These are phyloP conservation scores for Oreochromis niloticus DNA, from an alignment of 2,113 vertebrate species.

Conservation along the genomic window DNA sequence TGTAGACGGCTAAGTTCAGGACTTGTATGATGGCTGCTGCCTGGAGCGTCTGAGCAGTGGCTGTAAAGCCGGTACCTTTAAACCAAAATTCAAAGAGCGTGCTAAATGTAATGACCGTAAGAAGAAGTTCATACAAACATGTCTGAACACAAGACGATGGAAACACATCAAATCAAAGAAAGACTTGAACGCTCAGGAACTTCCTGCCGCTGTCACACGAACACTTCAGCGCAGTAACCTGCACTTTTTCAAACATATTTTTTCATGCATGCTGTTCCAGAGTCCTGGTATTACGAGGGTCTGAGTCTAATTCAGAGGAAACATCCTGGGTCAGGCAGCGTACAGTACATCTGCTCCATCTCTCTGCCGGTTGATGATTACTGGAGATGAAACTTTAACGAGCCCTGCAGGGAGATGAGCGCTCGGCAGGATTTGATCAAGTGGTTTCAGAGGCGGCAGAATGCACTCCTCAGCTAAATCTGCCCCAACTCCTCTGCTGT, in stretches of 20 bases:
- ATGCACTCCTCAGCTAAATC: neutral
- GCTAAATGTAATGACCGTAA: neutral
- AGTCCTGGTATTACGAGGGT: neutral
- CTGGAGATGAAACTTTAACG: constrained; percentile 11
- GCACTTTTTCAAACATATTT: neutral
- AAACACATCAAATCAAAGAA: neutral
- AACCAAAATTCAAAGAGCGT: neutral
- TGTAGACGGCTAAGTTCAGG: neutral
- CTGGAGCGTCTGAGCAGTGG: neutral
- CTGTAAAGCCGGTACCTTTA: neutral
- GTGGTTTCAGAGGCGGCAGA: neutral
- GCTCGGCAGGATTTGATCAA: constrained; percentile 9
- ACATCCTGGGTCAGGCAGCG: neutral
- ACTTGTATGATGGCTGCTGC: neutral
- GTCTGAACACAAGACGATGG: neutral
- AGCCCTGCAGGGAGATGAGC: neutral
- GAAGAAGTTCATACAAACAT: neutral
- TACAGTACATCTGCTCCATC: neutral
- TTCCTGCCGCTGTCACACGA: neutral
- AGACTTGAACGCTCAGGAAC: neutral
- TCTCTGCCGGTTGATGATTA: neutral
- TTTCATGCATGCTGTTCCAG: neutral
- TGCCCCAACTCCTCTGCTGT: neutral
- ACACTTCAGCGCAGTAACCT: neutral
- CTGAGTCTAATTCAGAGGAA: neutral